Conservation (phyloP, 2,888 invertebrate genomes). For the Monochamus alternatus region DNA sequence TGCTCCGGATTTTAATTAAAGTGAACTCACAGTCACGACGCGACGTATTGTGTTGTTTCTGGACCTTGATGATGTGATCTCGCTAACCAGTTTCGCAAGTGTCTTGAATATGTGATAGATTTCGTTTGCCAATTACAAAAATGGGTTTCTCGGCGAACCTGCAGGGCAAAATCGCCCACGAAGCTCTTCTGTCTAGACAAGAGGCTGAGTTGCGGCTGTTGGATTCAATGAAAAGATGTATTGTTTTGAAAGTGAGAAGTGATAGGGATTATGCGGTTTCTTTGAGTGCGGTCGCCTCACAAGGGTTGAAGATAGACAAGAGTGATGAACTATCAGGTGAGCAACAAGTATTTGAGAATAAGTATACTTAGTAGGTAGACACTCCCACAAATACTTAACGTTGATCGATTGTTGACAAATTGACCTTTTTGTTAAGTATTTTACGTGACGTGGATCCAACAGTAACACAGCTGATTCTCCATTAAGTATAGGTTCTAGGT, state of each 20-base stretch:
- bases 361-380: no score
- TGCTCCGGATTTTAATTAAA: neutral
- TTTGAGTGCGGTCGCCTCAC: constrained; percentile 84
- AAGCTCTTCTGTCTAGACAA: constrained; percentile 90
- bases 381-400: no score
- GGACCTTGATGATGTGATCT: neutral
- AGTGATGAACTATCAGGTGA: constrained; percentile 78
- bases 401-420: no score
- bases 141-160: constrained; percentile 92
- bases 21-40: constrained; percentile 28
- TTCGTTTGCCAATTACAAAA: constrained; percentile 35
- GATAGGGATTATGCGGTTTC: constrained; percentile 93
- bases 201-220: constrained; percentile 94
- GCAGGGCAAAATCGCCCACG: constrained; percentile 92
- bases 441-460: no score
- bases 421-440: no score
- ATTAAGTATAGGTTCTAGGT: no score
- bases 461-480: no score
- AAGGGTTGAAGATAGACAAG: constrained; percentile 88
- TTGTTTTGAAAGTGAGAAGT: constrained; percentile 90
- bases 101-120: constrained; percentile 27
- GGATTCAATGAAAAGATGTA: constrained; percentile 92
- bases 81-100: neutral
- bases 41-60: constrained; percentile 9
- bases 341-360: neutral